Conservation (phyloP, 2,113 vertebrate genomes). For the Hypomesus transpacificus region DNA sequence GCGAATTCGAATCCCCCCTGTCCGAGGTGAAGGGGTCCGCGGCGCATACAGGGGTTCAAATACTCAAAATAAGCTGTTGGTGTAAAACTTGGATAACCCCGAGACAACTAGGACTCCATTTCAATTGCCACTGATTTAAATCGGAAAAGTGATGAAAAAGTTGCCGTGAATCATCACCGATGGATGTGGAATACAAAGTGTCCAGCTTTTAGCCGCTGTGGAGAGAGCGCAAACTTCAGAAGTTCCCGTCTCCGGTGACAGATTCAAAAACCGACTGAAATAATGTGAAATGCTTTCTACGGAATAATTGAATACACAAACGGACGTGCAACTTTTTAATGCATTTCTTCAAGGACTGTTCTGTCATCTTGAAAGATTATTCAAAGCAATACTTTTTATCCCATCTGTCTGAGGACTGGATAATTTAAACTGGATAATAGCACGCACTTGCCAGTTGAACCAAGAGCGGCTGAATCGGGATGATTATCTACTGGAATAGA, state of each 20-base stretch:
- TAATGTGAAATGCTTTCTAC: conserved; percentile 53
- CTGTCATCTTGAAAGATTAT: conserved; percentile 25
- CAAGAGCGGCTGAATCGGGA: conserved; percentile 41
- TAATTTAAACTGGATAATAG: conserved; percentile 36
- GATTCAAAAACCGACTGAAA: conserved; percentile 46
- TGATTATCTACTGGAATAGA: conserved; percentile 46
- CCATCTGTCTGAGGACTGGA: conserved; percentile 38
- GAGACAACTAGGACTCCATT: background rate
- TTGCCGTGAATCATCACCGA: conserved; percentile 48
- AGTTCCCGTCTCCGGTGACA: conserved; percentile 61
- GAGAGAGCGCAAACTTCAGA: conserved; percentile 43
- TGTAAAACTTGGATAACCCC: conserved; percentile 22
- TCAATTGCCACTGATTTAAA: conserved; percentile 21
- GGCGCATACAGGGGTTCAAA: conserved; percentile 33
- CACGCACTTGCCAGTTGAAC: conserved; percentile 19
- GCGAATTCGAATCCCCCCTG: conserved; percentile 55
- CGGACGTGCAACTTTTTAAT: conserved; percentile 4
- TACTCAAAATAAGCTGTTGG: conserved; percentile 14
- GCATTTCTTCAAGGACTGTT: conserved; percentile 24
- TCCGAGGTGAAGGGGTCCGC: conserved; percentile 54
- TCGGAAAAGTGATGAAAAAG: conserved; percentile 62
- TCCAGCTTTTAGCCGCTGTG: conserved; percentile 10
- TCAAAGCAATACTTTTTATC: background rate
- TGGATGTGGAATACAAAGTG: conserved; percentile 22
- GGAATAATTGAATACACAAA: conserved; percentile 15